Percentiles rank a stretch among this genome's conserved stretches.
phyloP scores from a whole-genome alignment of 2,113 vertebrate species.

The Periophthalmus modestus region DNA sequence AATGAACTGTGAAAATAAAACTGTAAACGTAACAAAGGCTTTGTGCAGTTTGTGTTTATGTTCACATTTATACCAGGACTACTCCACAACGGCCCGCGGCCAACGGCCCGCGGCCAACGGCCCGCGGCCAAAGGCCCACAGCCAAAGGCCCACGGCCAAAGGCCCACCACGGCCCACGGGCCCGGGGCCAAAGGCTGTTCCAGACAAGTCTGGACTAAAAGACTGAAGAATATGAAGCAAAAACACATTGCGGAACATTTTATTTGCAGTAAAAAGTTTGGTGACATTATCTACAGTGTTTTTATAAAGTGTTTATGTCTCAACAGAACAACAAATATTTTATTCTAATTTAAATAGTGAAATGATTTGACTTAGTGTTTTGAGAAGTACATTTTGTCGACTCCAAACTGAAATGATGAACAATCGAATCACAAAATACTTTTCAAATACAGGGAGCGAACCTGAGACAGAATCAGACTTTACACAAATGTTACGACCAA shows the following conservation, averaged over 20 bases:
- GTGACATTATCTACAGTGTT: background rate
- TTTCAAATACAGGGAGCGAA: background rate
- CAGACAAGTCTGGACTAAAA: too few relatives aligned
- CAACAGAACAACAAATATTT: too few relatives aligned
- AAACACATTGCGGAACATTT: background rate
- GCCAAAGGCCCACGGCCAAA: accelerated
- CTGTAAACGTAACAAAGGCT: constrained; percentile 3
- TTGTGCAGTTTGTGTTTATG: background rate
- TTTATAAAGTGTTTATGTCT: too few relatives aligned
- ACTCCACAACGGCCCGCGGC: too few relatives aligned
- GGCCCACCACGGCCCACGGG: accelerated
- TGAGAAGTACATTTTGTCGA: background rate
- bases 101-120: too few relatives aligned
- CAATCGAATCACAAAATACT: background rate
- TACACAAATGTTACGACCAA: background rate
- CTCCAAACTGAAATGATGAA: background rate
- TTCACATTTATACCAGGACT: background rate
- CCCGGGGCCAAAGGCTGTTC: too few relatives aligned
- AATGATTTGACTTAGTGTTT: background rate
- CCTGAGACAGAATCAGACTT: background rate
- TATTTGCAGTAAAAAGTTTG: background rate
- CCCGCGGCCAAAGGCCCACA: too few relatives aligned
- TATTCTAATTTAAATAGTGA: background rate
- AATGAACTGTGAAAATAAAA: constrained; percentile 63
- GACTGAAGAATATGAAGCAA: too few relatives aligned